Base-by-base conservation (phyloP, 2,888 invertebrate genomes). In the Tubulanus polymorphus region DNA sequence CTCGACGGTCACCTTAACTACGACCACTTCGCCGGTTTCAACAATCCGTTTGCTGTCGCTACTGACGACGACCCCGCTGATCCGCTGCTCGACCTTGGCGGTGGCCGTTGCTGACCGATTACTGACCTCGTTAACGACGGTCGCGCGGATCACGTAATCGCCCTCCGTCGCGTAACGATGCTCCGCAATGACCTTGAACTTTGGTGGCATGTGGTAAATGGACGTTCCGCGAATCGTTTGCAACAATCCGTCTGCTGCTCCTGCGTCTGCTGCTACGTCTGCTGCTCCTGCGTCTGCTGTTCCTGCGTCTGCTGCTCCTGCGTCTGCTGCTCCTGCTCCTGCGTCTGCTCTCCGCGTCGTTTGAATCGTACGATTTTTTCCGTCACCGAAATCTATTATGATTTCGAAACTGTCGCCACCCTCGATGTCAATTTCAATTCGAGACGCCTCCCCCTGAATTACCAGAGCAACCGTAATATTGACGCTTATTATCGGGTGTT, bases 321-420 rank as follows among this genome's bases (percentile, higher is more conserved):
- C 8, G 27, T 61, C 57, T 3, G 62, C 57, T 12, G n/a, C n/a
- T 8, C 41, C 41, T 15, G 23, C 20, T 5, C 35, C 35, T 1
- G 25, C 8, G 27, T 61, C 57, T 3, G 62, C 57, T 12, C 55
- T 53, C 12, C 59, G 35, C 2, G 41, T 28, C n/a, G 32, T 20
- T 6, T 32, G 35, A 20, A 50, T 18, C 6, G 41, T 41, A n/a
- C n/a, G n/a, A n/a, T n/a, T n/a, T n/a, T n/a, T 49, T 5, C 64
- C 68, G 59, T 72, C 71, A 12, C 72, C 72, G 58, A 65, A 72
- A 51, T 62, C 57, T 15, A 67, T 58, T 0, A 53, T 23, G 8
- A 68, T 46, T 12, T 10, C 37, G 51, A 71, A 69, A 6, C 62
- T 55, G 5, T 53, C 55, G 5, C 68, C 65, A 1, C 67, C 70